Base-by-base conservation (phyloP, 1,140 invertebrate genomes). In the Dufourea novaeangliae region DNA sequence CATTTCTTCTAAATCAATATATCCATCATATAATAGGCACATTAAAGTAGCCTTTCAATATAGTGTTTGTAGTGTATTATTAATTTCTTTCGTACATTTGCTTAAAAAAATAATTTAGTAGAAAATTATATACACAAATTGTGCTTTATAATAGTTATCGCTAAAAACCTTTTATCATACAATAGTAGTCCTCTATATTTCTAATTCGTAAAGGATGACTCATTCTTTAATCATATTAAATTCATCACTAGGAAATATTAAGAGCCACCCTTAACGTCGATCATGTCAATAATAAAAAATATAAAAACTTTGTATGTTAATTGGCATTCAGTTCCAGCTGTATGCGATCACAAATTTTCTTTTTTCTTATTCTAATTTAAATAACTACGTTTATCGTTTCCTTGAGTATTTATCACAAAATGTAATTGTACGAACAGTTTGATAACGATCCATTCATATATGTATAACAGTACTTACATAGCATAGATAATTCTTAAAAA, bases 321-420 rank as follows among this genome's bases (percentile, higher is more conserved):
- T 74, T 66, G 63, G 79, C 74, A 83, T 37, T 83, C 77, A 87
- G 74, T 83, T 75, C 78, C 82, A 86, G 82, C 80, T 74, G 39
- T 81, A 85, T 80, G 71, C 34, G 29, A 79, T 78, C 57, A 84
- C 59, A 83, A 70, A 59, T 57, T 71, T 37, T 52, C 27, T 69
- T 62, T n/a, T 56, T 57, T 32, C 39, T 34, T 66, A 61, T 6
- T 25, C 22, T 63, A 83, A 80, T 76, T 76, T 85, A 82, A 79
- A 83, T 74, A 80, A 68, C 39, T 50, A 46, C 52, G 59, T 34
- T 70, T 1, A 63, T 77, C 27, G 41, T 68, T 71, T 11, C 20
- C 34, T 50, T 62, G 56, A 50, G n/a, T 62, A 62, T 52, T 52
- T 77, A 62, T 54, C 34, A 25, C 25, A 68, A 77, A 6, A 22